Conservation (phyloP, 2,113 vertebrate species). For the Loxodonta africana region DNA sequence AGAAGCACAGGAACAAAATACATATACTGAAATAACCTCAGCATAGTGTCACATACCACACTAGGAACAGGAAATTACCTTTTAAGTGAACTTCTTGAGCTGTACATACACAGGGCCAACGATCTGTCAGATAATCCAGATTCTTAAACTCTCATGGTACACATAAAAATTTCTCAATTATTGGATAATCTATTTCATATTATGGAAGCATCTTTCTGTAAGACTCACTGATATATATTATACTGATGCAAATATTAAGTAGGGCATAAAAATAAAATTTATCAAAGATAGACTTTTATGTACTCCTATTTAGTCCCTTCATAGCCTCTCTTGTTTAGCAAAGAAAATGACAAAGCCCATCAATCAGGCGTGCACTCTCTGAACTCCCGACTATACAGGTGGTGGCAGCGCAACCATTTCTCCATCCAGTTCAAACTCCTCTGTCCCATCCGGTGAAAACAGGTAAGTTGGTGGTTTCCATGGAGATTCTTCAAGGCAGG, state of each 20-base stretch:
- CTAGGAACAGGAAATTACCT: slow-evolving; percentile 87
- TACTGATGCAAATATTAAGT: slow-evolving; percentile 88
- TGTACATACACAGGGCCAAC: slow-evolving; percentile 87
- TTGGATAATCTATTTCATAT: slow-evolving; percentile 87
- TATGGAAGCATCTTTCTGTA: slow-evolving; percentile 90
- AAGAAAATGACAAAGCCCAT: slow-evolving; percentile 74
- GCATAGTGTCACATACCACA: slow-evolving; percentile 85
- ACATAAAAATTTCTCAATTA: slow-evolving; percentile 87
- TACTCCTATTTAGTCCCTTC: slow-evolving; percentile 82
- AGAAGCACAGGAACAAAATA: slow-evolving; percentile 78
- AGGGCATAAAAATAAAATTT: slow-evolving; percentile 89
- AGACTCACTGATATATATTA: slow-evolving; percentile 88
- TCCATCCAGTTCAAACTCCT: slow-evolving; percentile 96
- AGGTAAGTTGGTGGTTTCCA: slow-evolving; percentile 99
- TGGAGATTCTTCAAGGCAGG: slow-evolving; percentile 97
- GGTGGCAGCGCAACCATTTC: slow-evolving; percentile 95
- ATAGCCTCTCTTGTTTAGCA: slow-evolving; percentile 76
- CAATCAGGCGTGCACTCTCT: slow-evolving; percentile 70
- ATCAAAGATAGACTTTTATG: slow-evolving; percentile 85
- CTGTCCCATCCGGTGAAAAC: slow-evolving; percentile 95
- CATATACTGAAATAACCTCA: slow-evolving; percentile 86
- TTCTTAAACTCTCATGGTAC: slow-evolving; percentile 88
- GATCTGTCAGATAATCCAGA: slow-evolving; percentile 87
- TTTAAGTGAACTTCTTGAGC: slow-evolving; percentile 86
- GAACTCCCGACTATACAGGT: slow-evolving; percentile 90